Conservation (phyloP, 2,113 vertebrate species). For the Corythoichthys intestinalis region DNA sequence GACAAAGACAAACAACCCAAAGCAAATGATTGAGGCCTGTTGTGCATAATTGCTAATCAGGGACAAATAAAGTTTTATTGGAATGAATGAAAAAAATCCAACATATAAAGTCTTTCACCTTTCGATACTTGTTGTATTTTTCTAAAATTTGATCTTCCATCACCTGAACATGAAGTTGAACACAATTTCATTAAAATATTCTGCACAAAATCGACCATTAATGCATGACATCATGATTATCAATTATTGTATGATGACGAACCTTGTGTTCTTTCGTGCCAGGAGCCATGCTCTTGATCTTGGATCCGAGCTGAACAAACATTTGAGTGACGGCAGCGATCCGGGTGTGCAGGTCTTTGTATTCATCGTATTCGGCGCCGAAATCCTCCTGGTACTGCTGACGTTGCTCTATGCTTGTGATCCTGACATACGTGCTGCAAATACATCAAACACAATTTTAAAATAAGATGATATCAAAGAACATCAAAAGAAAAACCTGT, state of each 20-base stretch:
- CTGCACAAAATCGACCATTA: neutral
- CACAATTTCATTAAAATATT: constrained; percentile 8
- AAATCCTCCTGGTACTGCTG: constrained; percentile 78
- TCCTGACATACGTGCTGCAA: constrained; percentile 65
- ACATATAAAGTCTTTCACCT: constrained; percentile 63
- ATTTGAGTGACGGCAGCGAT: constrained; percentile 73
- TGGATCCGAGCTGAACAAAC: constrained; percentile 79
- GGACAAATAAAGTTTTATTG: no score
- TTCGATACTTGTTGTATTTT: constrained; percentile 80
- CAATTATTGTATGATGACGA: neutral
- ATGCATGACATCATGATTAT: neutral
- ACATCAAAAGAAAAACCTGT: neutral
- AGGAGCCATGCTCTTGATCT: constrained; percentile 74
- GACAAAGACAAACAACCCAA: neutral
- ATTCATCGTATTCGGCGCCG: constrained; percentile 75
- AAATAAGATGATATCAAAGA: neutral
- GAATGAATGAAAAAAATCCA: neutral
- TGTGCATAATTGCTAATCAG: no score
- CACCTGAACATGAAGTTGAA: constrained; percentile 56
- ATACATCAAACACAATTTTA: neutral
- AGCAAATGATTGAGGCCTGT: no score
- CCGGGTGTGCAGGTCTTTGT: constrained; percentile 72
- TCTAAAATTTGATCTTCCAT: constrained; percentile 81
- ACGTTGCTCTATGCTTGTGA: constrained; percentile 68
- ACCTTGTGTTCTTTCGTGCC: constrained; percentile 79